Base-by-base conservation (phyloP, 2,797 vertebrate genomes). In the Notolepis coatsorum region DNA sequence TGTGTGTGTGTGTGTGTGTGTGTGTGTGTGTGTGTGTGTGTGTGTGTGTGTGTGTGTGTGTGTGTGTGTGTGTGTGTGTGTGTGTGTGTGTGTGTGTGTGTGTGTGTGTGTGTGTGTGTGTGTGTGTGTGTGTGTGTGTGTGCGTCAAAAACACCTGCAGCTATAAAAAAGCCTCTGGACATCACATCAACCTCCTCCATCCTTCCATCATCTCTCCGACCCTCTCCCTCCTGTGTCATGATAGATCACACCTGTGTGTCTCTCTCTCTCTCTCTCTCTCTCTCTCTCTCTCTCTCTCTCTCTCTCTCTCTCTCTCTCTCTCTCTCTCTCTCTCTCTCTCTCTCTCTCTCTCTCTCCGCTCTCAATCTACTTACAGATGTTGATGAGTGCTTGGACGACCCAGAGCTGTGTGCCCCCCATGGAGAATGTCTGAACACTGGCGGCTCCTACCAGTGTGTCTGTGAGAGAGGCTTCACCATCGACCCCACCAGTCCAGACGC, bases 351-450 rank as follows among this genome's bases (percentile, higher is more conserved):
- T 68, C 46, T 60, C 12, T 74, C 4, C 15, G 70, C 37, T 6
- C 41, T 43, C 2, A n/a, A n/a, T n/a, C n/a, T n/a, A n/a, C n/a
- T n/a, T n/a, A n/a, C 89, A 99, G 97, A 99, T 89, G 84, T 97
- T 53, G 93, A 99, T 35, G 97, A 99, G 80, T 99, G 97, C 85
- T 39, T 74, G 7, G 92, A 96, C 3, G 92, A 92, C 31, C 74
- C 91, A 0, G 93, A 96, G 41, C 89, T 94, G 39, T 98, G 95
- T 13, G 89, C 84, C 17, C 92, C 94, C 9, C 88, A 95, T 0
- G 96, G 95, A 5, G 89, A 93, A n/a, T 99, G 97, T 82, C 78
- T 95, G 0, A 99, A 99, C 89, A 95, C 93, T 0, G 92, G 93
- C 0, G 96, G 96, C 1, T 97, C 94, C 49, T 99, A 95, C 75